phyloP scores from a whole-genome alignment of 2,888 invertebrate species.

The Apodemia duryi region DNA sequence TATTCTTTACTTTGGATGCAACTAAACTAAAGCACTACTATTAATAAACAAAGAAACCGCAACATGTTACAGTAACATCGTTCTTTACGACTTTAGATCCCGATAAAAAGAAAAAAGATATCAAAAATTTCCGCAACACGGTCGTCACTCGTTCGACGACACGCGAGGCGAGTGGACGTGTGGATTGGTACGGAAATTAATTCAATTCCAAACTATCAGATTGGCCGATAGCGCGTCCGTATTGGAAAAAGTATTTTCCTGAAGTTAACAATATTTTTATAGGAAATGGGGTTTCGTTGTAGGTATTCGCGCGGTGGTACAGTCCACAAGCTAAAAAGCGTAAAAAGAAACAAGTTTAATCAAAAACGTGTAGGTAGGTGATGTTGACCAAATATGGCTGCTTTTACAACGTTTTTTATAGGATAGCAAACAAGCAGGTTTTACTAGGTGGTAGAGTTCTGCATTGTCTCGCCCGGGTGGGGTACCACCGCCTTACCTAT shows the following conservation, averaged over 20 bases:
- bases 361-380: no score
- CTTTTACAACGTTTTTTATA: no score
- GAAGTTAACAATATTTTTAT: slow-evolving; percentile 19
- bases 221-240: slow-evolving; percentile 23
- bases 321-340: background rate
- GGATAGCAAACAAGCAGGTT: no score
- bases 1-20: no score
- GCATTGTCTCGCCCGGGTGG: no score
- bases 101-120: slow-evolving; percentile 8
- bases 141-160: slow-evolving; percentile 27
- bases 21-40: background rate
- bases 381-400: no score
- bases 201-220: slow-evolving; percentile 26
- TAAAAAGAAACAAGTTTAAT: background rate
- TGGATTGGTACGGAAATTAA: slow-evolving; percentile 28
- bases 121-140: slow-evolving; percentile 24
- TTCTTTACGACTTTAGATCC: background rate
- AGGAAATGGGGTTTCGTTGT: slow-evolving; percentile 5
- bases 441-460: no score
- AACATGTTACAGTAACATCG: background rate
- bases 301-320: background rate
- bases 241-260: slow-evolving; percentile 23
- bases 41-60: background rate
- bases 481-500: no score
- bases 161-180: slow-evolving; percentile 28